Evolutionary conservation across 2,888 invertebrate genomes (phyloP).

Genomic region (Electrophaes corylata): DNA sequence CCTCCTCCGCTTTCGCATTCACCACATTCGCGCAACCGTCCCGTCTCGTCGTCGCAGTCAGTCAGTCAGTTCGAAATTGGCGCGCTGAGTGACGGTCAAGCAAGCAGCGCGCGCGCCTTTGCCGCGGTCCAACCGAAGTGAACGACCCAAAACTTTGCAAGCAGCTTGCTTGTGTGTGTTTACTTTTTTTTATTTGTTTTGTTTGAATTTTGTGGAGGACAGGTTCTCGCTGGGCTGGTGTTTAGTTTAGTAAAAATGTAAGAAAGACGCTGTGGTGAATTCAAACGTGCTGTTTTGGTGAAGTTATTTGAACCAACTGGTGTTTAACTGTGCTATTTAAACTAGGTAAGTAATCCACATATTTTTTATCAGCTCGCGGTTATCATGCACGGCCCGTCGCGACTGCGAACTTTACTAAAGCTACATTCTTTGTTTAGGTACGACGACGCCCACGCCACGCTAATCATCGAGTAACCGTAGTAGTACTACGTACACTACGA

Average conservation of each 20-base stretch:
- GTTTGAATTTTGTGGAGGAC: constrained; percentile 45
- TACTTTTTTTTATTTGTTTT: constrained; percentile 47
- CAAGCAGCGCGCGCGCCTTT: constrained; percentile 59
- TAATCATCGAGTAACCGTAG: constrained; percentile 59
- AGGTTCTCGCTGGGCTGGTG: constrained; percentile 41
- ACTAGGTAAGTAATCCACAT: constrained; percentile 52
- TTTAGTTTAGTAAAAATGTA: constrained; percentile 32
- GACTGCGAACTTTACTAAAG: constrained; percentile 68
- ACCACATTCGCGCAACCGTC: neutral
- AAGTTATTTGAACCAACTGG: constrained; percentile 10
- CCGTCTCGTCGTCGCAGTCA: neutral
- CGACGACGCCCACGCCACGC: constrained; percentile 61
- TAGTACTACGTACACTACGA: constrained; percentile 50
- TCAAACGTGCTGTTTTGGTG: constrained; percentile 21
- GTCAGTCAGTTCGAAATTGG: constrained; percentile 74
- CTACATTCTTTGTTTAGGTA: constrained; percentile 79
- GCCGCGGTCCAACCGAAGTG: constrained; percentile 44
- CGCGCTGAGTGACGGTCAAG: constrained; percentile 62
- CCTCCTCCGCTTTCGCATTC: constrained; percentile 34
- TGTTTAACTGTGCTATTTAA: constrained; percentile 21
- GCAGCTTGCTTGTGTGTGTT: constrained; percentile 48
- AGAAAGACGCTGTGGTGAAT: constrained; percentile 22
- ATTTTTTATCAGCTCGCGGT: constrained; percentile 60
- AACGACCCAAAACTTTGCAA: constrained; percentile 47
- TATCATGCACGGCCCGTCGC: constrained; percentile 52